Base-by-base conservation (phyloP, 2,113 vertebrate species). In the Bambusicola thoracicus region DNA sequence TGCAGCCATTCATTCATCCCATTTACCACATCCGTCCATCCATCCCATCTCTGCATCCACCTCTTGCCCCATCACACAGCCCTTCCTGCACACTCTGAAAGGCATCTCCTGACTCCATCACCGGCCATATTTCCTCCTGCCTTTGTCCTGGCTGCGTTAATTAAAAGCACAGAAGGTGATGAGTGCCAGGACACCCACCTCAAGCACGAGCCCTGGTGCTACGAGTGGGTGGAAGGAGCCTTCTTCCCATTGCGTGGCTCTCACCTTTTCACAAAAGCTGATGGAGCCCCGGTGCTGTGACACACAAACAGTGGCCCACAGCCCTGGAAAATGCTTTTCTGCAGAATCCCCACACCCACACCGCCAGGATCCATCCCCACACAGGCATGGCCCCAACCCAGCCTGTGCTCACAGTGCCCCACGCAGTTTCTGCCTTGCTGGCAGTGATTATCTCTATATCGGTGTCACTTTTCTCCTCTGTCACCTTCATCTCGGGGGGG, bases 31-130 rank as follows among this genome's bases (percentile, higher is more conserved):
- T 32, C 58, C 13, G 0, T 62, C 10, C 13, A 0, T 32, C 58
- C 0, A 0, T 43, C 32, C 55, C 62, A 55, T 20, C 0, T 0
- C 24, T 14, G 6, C 11, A 0, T 32, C 63, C 13, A 0, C 44
- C 41, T 1, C 0, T 11, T 2, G 44, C 66, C 24, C 9, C 69
- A 20, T 29, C 3, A 0, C 29, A 2, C 2, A 19, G 36, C 61
- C 56, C n/a, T 0, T 22, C 36, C 72, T 6, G 0, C n/a, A 9
- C 38, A 1, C 18, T 48, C 27, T 61, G 2, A 2, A 6, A 13
- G 6, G 1, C 34, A 61, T 32, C 46, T 65, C 41, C 61, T 21
- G 36, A 4, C 38, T 55, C 19, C 16, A 2, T 4, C 63, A 30
- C 48, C 53, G 38, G 58, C 81, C 17, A 0, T 6, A 4, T 43